A percentile compares a stretch with the other conserved stretches of the same genome.
phyloP scores from a whole-genome alignment of 2,888 invertebrate genomes.

The Lypha dubia region DNA sequence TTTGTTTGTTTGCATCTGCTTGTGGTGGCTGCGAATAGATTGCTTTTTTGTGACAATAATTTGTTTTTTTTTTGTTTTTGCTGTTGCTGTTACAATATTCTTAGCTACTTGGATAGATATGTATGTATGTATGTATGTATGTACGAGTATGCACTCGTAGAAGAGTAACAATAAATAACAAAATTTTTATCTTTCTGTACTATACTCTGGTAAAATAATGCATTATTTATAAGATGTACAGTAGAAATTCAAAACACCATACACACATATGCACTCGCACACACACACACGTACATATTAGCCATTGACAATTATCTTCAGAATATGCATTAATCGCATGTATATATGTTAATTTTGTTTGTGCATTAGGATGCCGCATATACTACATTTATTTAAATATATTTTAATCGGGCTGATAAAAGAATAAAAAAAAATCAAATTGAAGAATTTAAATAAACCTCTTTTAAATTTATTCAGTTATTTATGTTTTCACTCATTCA shows the following conservation, averaged over 20 bases:
- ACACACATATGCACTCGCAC: neutral
- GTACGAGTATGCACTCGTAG: too few species aligned
- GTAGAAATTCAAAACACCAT: constrained; percentile 22
- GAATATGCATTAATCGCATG: constrained; percentile 48
- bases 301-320: constrained; percentile 39
- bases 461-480: too few species aligned
- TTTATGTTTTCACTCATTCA: too few species aligned
- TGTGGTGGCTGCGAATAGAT: constrained; percentile 36
- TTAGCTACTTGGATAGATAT: constrained; percentile 63
- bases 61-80: constrained; percentile 43
- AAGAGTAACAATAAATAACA: constrained; percentile 61
- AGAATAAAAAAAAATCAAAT: too few species aligned
- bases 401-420: too few species aligned
- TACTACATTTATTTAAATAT: too few species aligned
- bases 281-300: too few species aligned
- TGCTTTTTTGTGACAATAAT: constrained; percentile 48
- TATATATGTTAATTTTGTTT: constrained; percentile 41
- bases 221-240: constrained; percentile 65
- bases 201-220: constrained; percentile 54
- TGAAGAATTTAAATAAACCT: too few species aligned
- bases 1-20: constrained; percentile 13
- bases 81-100: constrained; percentile 49
- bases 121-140: too few species aligned
- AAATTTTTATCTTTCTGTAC: constrained; percentile 1
- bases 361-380: constrained; percentile 32